Percentiles rank a stretch among this genome's conserved stretches.
Evolutionary conservation across 2,797 vertebrate genomes (phyloP).

Genomic region (Bovichtus diacanthus): DNA sequence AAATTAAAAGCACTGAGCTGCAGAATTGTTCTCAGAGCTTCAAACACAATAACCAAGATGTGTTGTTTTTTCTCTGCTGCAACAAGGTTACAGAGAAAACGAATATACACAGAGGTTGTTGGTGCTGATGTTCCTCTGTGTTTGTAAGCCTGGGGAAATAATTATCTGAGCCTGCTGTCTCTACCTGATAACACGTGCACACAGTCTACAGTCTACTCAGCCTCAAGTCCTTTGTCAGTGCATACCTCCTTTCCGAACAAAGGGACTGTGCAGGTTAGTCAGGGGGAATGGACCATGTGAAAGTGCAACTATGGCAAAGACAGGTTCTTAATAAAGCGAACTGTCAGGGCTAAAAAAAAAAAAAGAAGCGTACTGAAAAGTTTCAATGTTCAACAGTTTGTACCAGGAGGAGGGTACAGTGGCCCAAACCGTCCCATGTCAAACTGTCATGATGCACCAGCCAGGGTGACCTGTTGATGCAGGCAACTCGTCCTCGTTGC

Average conservation of each 20-base stretch:
- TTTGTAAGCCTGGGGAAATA: conserved; percentile 39
- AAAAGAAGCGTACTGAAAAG: neutral
- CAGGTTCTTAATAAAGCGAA: neutral
- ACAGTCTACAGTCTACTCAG: conserved; percentile 3
- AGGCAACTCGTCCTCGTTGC: too few relatives aligned
- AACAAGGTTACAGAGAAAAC: conserved; percentile 20
- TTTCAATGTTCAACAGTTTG: neutral
- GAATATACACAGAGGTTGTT: neutral
- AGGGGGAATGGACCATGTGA: neutral
- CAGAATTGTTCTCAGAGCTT: neutral
- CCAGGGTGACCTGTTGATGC: conserved; percentile 34
- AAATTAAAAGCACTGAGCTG: neutral
- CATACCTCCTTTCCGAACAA: neutral
- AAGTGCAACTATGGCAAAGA: neutral
- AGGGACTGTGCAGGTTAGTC: conserved; percentile 10
- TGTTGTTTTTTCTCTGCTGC: conserved; percentile 9
- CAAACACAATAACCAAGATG: neutral
- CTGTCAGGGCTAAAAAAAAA: neutral
- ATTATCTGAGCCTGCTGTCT: conserved; percentile 42
- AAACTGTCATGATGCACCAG: neutral
- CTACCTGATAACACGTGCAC: conserved; percentile 11
- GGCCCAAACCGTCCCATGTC: neutral
- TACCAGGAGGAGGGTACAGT: neutral
- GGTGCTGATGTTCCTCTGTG: conserved; percentile 7
- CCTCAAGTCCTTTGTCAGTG: neutral